Evolutionary conservation across 2,113 vertebrate genomes (phyloP).

Genomic region (Nansenia antarctica): DNA sequence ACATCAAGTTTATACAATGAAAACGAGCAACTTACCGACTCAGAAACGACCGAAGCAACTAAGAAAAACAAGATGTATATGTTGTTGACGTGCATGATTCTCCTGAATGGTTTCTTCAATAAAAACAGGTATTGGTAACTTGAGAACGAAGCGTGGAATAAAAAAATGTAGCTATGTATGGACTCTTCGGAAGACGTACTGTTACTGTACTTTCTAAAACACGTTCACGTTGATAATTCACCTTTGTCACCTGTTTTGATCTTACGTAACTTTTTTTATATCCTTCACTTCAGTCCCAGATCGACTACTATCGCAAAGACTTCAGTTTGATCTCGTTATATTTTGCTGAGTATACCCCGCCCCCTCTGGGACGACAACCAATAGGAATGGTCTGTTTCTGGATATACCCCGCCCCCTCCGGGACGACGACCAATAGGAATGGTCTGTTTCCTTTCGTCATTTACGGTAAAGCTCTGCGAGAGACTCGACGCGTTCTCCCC

Average conservation of each 20-base stretch:
- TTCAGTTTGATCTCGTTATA: conserved; percentile 15
- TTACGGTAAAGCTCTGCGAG: conserved; percentile 52
- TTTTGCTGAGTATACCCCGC: conserved; percentile 1
- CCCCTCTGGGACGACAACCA: conserved; percentile 11
- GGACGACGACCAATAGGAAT: conserved; percentile 10
- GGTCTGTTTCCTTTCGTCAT: conserved; percentile 8
- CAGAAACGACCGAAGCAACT: conserved; percentile 62
- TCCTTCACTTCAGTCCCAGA: neutral
- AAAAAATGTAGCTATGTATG: too few species aligned
- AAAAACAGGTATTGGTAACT: neutral
- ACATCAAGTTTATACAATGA: too few species aligned
- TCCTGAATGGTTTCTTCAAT: conserved; percentile 3
- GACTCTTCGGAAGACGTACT: neutral
- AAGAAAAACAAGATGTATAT: conserved; percentile 64
- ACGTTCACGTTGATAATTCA: conserved; percentile 1
- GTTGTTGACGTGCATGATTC: conserved; percentile 65
- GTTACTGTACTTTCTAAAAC: neutral
- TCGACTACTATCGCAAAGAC: neutral
- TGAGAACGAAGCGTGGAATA: neutral
- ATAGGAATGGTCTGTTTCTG: neutral
- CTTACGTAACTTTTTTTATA: rapidly evolving
- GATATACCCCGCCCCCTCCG: conserved; percentile 3
- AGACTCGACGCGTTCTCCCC: too few species aligned
- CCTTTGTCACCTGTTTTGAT: neutral
- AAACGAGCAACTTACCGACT: conserved; percentile 70